A percentile compares a stretch with the other conserved stretches of the same genome.
phyloP scores from a whole-genome alignment of 2,888 invertebrate genomes.

The Lordiphosa fenestrarum region DNA sequence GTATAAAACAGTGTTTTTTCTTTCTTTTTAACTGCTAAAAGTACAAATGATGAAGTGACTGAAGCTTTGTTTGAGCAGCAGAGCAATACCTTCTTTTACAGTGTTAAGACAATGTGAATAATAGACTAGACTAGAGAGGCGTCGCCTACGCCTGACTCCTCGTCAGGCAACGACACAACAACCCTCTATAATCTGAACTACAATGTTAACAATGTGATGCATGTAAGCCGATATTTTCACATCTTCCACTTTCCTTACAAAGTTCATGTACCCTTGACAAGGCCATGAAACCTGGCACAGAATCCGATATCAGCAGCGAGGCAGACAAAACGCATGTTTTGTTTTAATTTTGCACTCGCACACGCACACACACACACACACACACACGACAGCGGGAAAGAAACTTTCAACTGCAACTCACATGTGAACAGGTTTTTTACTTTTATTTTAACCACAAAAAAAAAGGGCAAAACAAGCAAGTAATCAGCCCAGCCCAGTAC shows the following conservation, averaged over 20 bases:
- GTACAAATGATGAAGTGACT: no score
- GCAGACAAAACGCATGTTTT: conserved; percentile 70
- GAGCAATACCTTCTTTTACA: no score
- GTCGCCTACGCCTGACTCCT: no score
- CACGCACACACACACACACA: conserved; percentile 16
- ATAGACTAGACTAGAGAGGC: no score
- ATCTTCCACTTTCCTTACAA: background rate
- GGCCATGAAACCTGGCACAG: conserved; percentile 14
- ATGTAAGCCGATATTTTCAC: background rate
- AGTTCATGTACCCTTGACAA: conserved; percentile 6
- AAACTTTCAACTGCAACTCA: conserved; percentile 28
- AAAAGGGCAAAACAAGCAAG: conserved; percentile 43
- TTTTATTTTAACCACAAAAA: conserved; percentile 21
- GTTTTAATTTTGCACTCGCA: conserved; percentile 58
- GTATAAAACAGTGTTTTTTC: no score
- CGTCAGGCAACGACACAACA: no score
- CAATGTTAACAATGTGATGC: no score
- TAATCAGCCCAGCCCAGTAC: conserved; percentile 17
- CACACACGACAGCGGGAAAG: conserved; percentile 26
- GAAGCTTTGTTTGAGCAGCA: no score
- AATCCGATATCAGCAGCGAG: conserved; percentile 39
- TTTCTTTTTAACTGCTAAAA: no score
- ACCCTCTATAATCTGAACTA: no score
- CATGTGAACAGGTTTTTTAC: conserved; percentile 54
- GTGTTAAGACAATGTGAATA: no score